phyloP scores from a whole-genome alignment of 2,797 vertebrate species.

The Melanotaenia parkinsoni region DNA sequence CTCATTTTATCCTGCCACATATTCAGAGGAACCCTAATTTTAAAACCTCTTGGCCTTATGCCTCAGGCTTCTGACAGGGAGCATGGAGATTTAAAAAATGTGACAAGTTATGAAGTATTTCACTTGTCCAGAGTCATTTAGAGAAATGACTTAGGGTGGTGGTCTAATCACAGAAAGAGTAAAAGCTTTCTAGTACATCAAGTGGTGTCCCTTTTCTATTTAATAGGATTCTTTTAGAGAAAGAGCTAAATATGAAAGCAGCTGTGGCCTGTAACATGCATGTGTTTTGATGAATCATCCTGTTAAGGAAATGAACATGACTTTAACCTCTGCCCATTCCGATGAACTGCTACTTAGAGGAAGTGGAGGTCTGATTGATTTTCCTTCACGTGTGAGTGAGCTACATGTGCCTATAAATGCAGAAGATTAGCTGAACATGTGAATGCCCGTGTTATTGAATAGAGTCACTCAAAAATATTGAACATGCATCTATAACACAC shows the following conservation, averaged over 20 bases:
- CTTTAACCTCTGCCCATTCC: conserved; percentile 78
- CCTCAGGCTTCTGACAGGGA: conserved; percentile 2
- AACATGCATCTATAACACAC: conserved; percentile 26
- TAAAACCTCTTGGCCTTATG: conserved; percentile 30
- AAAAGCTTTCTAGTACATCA: conserved; percentile 66
- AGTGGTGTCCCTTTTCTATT: conserved; percentile 44
- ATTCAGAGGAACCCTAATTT: conserved; percentile 44
- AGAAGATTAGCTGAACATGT: conserved; percentile 75
- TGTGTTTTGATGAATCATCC: conserved; percentile 73
- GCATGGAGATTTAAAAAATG: conserved; percentile 40
- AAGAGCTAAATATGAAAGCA: conserved; percentile 53
- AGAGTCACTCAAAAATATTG: conserved; percentile 68
- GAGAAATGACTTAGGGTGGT: conserved; percentile 38
- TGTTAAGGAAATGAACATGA: conserved; percentile 72
- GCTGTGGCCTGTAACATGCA: conserved; percentile 33
- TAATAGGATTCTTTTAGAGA: conserved; percentile 60
- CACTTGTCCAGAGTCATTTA: conserved; percentile 36
- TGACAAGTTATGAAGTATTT: conserved; percentile 41
- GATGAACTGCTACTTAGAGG: conserved; percentile 77
- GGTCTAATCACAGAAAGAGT: conserved; percentile 58
- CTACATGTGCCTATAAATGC: conserved; percentile 72
- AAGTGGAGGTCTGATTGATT: conserved; percentile 81
- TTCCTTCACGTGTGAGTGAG: conserved; percentile 77
- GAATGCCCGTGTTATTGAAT: conserved; percentile 68
- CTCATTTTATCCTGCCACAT: conserved; percentile 38